These are phyloP conservation scores for Chrysodeixis includens DNA, from an alignment of 2,888 invertebrate genomes.

Conservation along the genomic window DNA sequence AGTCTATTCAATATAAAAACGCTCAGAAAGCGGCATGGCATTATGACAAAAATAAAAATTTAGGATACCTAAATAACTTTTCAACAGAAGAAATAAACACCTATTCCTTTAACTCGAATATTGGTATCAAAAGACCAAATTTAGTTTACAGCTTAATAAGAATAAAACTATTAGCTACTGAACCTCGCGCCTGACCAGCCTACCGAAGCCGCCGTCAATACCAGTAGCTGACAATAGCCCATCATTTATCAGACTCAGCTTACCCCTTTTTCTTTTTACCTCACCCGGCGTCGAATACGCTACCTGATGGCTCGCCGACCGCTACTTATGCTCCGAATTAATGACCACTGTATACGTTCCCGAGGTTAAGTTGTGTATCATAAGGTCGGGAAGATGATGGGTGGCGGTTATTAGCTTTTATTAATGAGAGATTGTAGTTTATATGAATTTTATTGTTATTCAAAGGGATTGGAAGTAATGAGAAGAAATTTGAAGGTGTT, in stretches of 20 bases:
- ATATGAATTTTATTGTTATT: constrained; percentile 48
- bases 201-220: constrained; percentile 55
- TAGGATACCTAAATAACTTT: not conserved
- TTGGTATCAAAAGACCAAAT: not conserved
- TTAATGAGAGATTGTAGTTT: constrained; percentile 47
- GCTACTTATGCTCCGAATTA: constrained; percentile 61
- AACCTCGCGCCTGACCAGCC: constrained; percentile 33
- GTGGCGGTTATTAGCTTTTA: constrained; percentile 48
- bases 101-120: not conserved
- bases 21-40: too few species aligned
- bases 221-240: constrained; percentile 67
- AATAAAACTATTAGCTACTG: constrained; percentile 32
- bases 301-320: constrained; percentile 61
- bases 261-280: constrained; percentile 57
- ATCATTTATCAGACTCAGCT: constrained; percentile 69
- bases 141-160: too few species aligned
- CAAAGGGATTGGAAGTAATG: constrained; percentile 24
- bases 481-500: not conserved
- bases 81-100: not conserved
- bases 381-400: constrained; percentile 55
- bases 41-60: too few species aligned
- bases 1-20: too few species aligned
- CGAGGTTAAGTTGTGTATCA: constrained; percentile 55
- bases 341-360: constrained; percentile 54
- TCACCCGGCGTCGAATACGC: constrained; percentile 59